These are phyloP conservation scores for Cheiracanthium punctorium DNA, from an alignment of 2,888 invertebrate species.

Conservation along the genomic window DNA sequence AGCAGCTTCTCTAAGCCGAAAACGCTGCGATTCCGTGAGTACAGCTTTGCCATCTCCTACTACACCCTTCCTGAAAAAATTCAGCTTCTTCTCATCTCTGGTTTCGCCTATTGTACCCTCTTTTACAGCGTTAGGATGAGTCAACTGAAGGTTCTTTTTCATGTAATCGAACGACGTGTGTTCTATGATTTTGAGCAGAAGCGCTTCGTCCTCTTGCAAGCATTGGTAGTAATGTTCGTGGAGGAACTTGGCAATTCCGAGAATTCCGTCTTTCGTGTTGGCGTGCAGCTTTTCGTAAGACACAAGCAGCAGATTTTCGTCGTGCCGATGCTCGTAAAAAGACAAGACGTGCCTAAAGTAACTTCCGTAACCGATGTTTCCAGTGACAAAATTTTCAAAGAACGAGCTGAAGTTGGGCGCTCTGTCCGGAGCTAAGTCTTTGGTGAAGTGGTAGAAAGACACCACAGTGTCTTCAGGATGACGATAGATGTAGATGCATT, in stretches of 20 bases:
- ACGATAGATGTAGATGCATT: conserved; percentile 77
- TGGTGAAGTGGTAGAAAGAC: conserved; percentile 76
- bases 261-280: conserved; percentile 1
- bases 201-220: not conserved
- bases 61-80: conserved; percentile 41
- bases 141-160: conserved; percentile 20
- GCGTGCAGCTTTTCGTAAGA: conserved; percentile 34
- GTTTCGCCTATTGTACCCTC: not conserved
- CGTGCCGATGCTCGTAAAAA: conserved; percentile 9
- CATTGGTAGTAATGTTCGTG: conserved; percentile 7
- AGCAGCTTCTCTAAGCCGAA: not conserved
- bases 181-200: conserved; percentile 26
- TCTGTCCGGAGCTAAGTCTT: not conserved
- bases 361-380: conserved; percentile 30
- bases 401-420: not conserved
- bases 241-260: conserved; percentile 39
- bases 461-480: conserved; percentile 77
- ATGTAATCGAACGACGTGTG: conserved; percentile 37
- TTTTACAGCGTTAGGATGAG: not conserved
- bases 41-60: conserved; percentile 31
- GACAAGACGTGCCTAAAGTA: conserved; percentile 41
- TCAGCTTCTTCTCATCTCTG: not conserved
- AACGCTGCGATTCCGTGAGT: not conserved
- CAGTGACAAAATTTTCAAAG: conserved; percentile 22
- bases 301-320: conserved; percentile 29